Percentiles rank a stretch among this genome's conserved stretches.
Conservation (phyloP, 2,113 vertebrate species). For the Octodon degus region DNA sequence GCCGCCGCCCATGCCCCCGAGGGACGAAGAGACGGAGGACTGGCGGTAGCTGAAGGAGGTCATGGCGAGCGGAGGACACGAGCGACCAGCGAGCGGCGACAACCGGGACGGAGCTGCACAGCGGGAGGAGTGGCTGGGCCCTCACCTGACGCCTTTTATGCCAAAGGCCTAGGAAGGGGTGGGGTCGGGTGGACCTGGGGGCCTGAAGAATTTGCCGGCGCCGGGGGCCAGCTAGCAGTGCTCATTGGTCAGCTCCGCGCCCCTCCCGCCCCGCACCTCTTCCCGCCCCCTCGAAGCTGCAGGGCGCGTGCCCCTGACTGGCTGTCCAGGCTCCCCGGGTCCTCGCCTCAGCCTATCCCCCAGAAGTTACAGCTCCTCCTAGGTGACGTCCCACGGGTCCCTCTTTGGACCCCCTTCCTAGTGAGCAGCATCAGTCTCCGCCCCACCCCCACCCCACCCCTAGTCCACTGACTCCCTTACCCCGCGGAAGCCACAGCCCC, state of each 20-base stretch:
- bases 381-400: background rate
- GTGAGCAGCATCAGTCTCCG: background rate
- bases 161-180: constrained; percentile 64
- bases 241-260: constrained; percentile 83
- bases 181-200: constrained; percentile 78
- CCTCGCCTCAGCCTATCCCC: background rate
- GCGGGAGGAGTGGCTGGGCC: background rate
- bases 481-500: background rate
- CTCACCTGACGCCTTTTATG: constrained; percentile 83
- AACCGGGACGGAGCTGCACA: background rate
- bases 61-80: constrained; percentile 70
- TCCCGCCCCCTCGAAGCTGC: background rate
- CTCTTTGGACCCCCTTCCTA: background rate
- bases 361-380: background rate
- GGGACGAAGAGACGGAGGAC: constrained; percentile 57
- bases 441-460: no score
- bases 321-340: background rate
- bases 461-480: background rate
- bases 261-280: background rate
- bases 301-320: background rate
- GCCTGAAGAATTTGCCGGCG: constrained; percentile 82
- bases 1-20: constrained; percentile 69
- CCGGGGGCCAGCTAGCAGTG: constrained; percentile 70
- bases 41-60: constrained; percentile 84
- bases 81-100: background rate